A percentile compares a stretch with the other conserved stretches of the same genome.
Evolutionary conservation across 2,888 invertebrate genomes (phyloP).

Genomic region (Volucella bombylans): DNA sequence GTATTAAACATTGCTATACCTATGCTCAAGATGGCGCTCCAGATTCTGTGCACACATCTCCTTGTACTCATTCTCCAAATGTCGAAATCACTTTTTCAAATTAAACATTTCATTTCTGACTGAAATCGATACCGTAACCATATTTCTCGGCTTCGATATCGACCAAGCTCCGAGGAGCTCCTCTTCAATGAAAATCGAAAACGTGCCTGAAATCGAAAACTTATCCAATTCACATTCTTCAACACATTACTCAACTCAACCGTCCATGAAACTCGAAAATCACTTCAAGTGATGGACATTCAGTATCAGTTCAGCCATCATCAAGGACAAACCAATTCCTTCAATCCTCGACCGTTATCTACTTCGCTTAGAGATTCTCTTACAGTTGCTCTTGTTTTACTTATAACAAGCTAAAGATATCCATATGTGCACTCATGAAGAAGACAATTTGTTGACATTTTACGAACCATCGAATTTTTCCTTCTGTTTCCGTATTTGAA

Average conservation of each 20-base stretch:
- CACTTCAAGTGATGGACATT: slow-evolving; percentile 5
- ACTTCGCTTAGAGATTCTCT: background rate
- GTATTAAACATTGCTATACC: no score
- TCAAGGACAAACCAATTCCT: background rate
- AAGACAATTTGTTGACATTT: slow-evolving; percentile 20
- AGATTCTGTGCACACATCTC: no score
- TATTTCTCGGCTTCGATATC: no score
- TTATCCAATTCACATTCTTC: slow-evolving; percentile 14
- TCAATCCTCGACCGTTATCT: background rate
- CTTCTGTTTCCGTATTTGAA: background rate
- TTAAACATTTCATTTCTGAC: no score
- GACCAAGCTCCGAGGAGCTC: no score
- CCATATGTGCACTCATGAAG: slow-evolving; percentile 7
- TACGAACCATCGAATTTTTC: slow-evolving; percentile 6
- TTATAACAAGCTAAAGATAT: slow-evolving; percentile 3
- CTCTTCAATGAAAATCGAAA: background rate
- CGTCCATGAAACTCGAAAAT: slow-evolving; percentile 13
- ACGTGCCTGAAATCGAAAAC: slow-evolving; percentile 10
- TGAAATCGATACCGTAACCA: no score
- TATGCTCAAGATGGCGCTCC: no score
- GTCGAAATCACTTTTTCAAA: no score
- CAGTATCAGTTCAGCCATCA: background rate
- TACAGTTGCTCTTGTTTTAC: no score
- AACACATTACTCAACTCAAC: slow-evolving; percentile 9
- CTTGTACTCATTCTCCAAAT: no score